Evolutionary conservation across 1,140 invertebrate genomes (phyloP), one percentile per base, ranked within the genome.

Genomic region (Heliconius congener): DNA sequence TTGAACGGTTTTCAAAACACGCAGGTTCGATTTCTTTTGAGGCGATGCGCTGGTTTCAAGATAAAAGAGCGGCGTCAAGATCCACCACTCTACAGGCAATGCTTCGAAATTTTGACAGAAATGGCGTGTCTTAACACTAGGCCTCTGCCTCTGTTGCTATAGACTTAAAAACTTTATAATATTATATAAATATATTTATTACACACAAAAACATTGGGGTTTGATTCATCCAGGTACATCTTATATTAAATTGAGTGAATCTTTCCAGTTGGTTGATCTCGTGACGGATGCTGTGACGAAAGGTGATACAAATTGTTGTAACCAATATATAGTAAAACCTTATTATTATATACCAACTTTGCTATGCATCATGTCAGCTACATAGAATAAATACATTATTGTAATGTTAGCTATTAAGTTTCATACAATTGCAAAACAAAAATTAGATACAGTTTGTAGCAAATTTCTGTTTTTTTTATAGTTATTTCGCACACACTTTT

Each of bases 241-340:
- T 72, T 50, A 57, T 18, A 46, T 66, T 79, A 71, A 74, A 71
- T 74, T 52, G 57, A 73, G 73, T 79, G 74, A 52, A 74, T 74
- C 72, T 78, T 60, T 79, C 77, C 77, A 74, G 57, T 37, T 79
- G 73, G 74, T 46, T 70, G 78, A 46, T 42, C 46, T 50, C 73
- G 72, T 60, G 72, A 39, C 77, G 73, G 73, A 75, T 74, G 42
- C 72, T 74, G 72, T 23, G 23, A 71, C 74, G 42, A 37, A 70
- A n/a, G 74, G 18, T 70, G 70, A 34, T 76, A 30, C 11, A 66
- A 27, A 66, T 66, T 66, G 60, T 66, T 66, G 27, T 23, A 9
- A 57, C 18, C n/a, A 23, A 23, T 66, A 66, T 66, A 66, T 66
- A 66, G 11, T 27, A 13, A 16, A 66, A 66, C 9, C 8, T 23